Evolutionary conservation across 2,797 vertebrate genomes (phyloP), one percentile per base, ranked within the genome.

Genomic region (Esox lucius): DNA sequence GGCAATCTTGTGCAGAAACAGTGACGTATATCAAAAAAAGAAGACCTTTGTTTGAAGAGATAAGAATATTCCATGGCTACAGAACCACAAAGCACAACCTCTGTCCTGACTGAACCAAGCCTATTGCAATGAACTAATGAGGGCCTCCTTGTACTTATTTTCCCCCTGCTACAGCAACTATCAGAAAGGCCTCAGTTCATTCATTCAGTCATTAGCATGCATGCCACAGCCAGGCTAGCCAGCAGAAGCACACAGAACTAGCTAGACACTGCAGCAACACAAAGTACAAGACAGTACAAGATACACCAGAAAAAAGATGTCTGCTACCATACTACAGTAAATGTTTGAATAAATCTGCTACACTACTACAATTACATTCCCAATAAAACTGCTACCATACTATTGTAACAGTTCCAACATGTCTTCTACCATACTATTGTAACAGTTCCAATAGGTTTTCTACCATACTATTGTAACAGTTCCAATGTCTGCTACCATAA

Each of bases 131-230:
- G 24, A 56, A 68, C 70, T 12, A 17, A 70, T 9, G 16, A n/a
- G 12, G 49, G 2, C 31, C 28, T 86, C 87, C 88, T 91, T 92
- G 90, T 91, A 48, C 82, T 87, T 78, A 24, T 73, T 86, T 80
- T 87, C 87, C 80, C 26, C 17, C 70, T 17, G 15, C 16, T 26
- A 16, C 62, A 16, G 22, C 26, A 80, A 82, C 85, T 31, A 77
- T 87, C 82, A 90, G 86, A 92, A 91, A 87, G 85, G 83, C 82
- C 77, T 81, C 6, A 80, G 91, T 91, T 93, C 89, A 91, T 92
- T 87, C 87, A 80, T 8, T 39, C 35, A 9, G 9, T 74, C 87
- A 93, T 93, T 91, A 91, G 87, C 88, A 92, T 92, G 88, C 91
- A 80, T 84, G 71, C 83, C 88, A 83, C 90, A 84, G 70, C 83